Percentiles rank a stretch among this genome's conserved stretches.
These are phyloP conservation scores for Rhyacophila evoluta DNA, from an alignment of 2,888 invertebrate genomes.

Conservation along the genomic window DNA sequence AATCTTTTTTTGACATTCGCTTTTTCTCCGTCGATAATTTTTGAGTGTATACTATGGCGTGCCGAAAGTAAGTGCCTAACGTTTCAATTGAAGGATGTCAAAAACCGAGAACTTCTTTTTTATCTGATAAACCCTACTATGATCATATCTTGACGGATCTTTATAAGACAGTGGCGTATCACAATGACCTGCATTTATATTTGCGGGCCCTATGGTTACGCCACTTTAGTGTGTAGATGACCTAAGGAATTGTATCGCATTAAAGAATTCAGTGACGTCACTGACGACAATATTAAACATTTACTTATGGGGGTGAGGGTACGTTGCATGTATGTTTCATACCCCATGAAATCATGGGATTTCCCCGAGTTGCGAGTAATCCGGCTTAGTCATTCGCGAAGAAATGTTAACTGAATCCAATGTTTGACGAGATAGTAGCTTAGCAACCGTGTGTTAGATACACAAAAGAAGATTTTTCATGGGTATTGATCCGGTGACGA, in stretches of 20 bases:
- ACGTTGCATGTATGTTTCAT: neutral
- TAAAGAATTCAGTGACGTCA: conserved; percentile 55
- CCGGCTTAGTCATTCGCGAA: neutral
- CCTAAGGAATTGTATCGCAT: conserved; percentile 29
- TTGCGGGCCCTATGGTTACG: too few species aligned
- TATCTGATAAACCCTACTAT: too few species aligned
- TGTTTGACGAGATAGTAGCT: neutral
- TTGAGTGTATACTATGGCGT: too few species aligned
- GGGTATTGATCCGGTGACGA: neutral
- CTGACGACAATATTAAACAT: conserved; percentile 51
- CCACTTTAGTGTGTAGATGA: too few species aligned
- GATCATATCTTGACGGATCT: too few species aligned
- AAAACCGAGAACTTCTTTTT: too few species aligned
- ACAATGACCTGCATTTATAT: too few species aligned
- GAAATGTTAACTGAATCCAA: neutral
- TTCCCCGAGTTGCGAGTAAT: conserved; percentile 17
- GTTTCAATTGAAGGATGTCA: too few species aligned
- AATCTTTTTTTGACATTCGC: too few species aligned
- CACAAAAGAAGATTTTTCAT: neutral
- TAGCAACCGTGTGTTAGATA: neutral
- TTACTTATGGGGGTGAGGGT: neutral
- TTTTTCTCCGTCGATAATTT: too few species aligned
- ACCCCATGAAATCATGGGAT: conserved; percentile 27
- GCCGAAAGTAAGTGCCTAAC: too few species aligned
- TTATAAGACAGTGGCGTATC: too few species aligned